A percentile compares a stretch with the other conserved stretches of the same genome.
Evolutionary conservation across 2,113 vertebrate species (phyloP).

Genomic region (Forbesichthys papilliferus): DNA sequence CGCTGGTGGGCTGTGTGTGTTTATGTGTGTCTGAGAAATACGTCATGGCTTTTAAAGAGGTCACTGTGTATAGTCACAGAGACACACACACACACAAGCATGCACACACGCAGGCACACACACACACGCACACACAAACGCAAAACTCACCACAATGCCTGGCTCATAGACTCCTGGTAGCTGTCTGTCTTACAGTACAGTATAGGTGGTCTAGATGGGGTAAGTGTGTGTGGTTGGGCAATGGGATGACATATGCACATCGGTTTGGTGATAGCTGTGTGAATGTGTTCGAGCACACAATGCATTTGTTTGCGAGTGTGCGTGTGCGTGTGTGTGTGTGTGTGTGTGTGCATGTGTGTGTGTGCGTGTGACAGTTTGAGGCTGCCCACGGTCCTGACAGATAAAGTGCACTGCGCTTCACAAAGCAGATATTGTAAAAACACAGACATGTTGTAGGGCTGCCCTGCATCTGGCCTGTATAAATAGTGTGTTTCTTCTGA

Average conservation of each 20-base stretch:
- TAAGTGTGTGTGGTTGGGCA: constrained; percentile 57
- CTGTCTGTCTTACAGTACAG: constrained; percentile 21
- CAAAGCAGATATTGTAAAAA: constrained; percentile 46
- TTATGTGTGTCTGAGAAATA: constrained; percentile 32
- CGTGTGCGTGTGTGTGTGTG: neutral
- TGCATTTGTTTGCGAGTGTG: neutral
- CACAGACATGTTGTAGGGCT: constrained; percentile 30
- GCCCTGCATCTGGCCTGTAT: constrained; percentile 41
- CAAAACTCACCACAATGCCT: constrained; percentile 19
- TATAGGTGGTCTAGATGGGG: constrained; percentile 57
- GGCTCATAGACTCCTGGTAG: constrained; percentile 28
- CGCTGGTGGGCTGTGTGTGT: constrained; percentile 28
- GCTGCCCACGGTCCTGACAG: constrained; percentile 33
- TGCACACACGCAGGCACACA: neutral
- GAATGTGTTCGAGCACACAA: neutral
- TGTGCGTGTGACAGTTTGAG: constrained; percentile 30
- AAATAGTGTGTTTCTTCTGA: constrained; percentile 34
- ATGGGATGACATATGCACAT: constrained; percentile 54
- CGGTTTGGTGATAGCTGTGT: constrained; percentile 55
- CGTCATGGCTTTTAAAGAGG: constrained; percentile 48
- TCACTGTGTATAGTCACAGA: neutral
- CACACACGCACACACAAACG: constrained; percentile 45
- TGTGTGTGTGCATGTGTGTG: constrained; percentile 2
- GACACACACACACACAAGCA: neutral
- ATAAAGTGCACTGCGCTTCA: constrained; percentile 60